Evolutionary conservation across 2,888 invertebrate species (phyloP), one percentile per base, ranked within the genome.

Genomic region (Plemyria rubiginata): DNA sequence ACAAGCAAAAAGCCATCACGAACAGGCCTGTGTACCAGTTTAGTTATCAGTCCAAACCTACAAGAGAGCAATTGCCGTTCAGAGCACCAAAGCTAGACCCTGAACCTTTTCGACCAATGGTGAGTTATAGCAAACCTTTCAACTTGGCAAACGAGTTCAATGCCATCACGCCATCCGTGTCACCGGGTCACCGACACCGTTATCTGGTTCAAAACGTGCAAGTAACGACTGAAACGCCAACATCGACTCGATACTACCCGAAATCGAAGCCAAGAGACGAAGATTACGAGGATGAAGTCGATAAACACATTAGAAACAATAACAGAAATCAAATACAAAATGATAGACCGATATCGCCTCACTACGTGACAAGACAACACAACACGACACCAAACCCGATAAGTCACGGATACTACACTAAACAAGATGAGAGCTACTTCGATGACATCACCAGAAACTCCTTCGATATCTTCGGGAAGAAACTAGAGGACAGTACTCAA

Each of bases 381-480:
- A 88, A 79, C 75, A 93, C 94, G 0, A 94, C 95, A 7, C 86
- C 94, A 15, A 94, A 93, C 74, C 93, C 94, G 7, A 84, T 92
- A 73, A 90, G 94, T 80, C 93, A 95, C 73, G 93, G 94, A 40
- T 95, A 95, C 81, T 95, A 95, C 84, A 95, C 95, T 12, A 94
- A 95, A 78, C 95, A 95, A 67, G 93, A 94, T 78, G 93, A 95
- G 75, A 93, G 94, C 60, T 94, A 94, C 67, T 90, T 96, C 65
- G 96, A 96, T 74, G 96, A 96, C 74, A 95, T 95, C 59, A 96
- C 96, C 4, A 95, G 95, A 79, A 95, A 96, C 75, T 96, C 96
- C 60, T 96, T 96, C 76, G 96, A 95, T 32, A 94, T 95, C 70
- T 96, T 96, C 77, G 96, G 95, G 1, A 95, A 95, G 83, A 96